phyloP scores from a whole-genome alignment of 1,140 invertebrate genomes.

The Drosophila tani region DNA sequence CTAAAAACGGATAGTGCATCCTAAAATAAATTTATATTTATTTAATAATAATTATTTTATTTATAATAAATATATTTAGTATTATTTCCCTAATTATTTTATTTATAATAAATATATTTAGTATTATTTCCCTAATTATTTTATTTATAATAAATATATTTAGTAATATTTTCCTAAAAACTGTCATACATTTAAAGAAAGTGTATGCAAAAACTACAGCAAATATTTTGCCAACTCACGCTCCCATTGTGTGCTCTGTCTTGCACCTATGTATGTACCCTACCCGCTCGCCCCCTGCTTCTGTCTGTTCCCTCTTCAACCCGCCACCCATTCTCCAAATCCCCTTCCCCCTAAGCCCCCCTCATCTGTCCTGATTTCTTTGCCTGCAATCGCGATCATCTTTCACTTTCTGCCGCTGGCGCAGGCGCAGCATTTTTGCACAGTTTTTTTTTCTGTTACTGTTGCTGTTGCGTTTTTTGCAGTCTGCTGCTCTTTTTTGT shows the following conservation, averaged over 20 bases:
- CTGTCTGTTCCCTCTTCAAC: background rate
- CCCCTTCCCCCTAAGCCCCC: background rate
- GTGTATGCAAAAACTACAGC: constrained; percentile 12
- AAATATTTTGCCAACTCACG: constrained; percentile 68
- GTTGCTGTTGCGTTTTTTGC: constrained; percentile 50
- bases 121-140: too few species aligned
- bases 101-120: too few species aligned
- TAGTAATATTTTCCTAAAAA: too few species aligned
- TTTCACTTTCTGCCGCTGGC: constrained; percentile 74
- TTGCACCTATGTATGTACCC: constrained; percentile 17
- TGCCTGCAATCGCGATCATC: constrained; percentile 59
- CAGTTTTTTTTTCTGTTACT: constrained; percentile 12
- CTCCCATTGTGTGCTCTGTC: constrained; percentile 56
- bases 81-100: too few species aligned
- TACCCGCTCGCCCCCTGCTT: background rate
- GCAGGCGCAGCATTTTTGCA: constrained; percentile 42
- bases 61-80: background rate
- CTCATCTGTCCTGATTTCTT: constrained; percentile 2
- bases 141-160: background rate
- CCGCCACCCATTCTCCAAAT: background rate
- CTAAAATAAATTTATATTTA: background rate
- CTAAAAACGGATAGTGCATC: too few species aligned
- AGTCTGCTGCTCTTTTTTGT: constrained; percentile 35
- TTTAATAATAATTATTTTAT: background rate
- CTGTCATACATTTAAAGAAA: background rate